Conservation (phyloP, 2,888 invertebrate genomes). For the Agrochola lychnidis region DNA sequence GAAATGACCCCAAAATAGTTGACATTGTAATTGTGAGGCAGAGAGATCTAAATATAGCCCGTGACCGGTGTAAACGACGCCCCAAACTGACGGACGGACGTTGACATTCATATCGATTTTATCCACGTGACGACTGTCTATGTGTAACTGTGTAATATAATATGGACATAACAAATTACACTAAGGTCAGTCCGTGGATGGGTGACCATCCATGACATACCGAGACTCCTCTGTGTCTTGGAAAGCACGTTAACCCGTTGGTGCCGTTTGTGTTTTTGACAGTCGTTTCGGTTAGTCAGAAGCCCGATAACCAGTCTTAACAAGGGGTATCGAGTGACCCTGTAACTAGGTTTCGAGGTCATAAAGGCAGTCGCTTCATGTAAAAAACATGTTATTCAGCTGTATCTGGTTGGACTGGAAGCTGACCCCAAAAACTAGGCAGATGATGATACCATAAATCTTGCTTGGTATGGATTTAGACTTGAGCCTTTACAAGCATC, state of each 20-base stretch:
- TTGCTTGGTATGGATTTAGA: neutral
- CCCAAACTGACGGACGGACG: conserved; percentile 49
- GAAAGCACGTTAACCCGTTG: neutral
- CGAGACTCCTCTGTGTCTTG: neutral
- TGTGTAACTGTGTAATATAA: neutral
- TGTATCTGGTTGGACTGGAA: neutral
- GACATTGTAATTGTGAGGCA: conserved; percentile 48
- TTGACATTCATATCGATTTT: conserved; percentile 49
- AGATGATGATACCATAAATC: too few relatives aligned
- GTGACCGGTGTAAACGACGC: conserved; percentile 37
- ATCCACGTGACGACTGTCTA: neutral
- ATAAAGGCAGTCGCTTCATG: too few relatives aligned
- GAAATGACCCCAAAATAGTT: conserved; percentile 68
- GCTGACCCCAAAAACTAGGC: neutral
- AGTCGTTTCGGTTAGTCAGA: neutral
- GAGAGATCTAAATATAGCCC: conserved; percentile 49
- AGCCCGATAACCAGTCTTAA: neutral
- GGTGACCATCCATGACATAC: neutral
- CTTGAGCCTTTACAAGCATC: neutral
- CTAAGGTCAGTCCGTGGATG: neutral
- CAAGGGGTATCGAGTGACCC: neutral
- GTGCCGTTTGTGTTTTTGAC: neutral
- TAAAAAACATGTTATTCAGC: neutral
- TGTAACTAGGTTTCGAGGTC: neutral
- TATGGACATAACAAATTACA: neutral